These are phyloP conservation scores for Hydropotes inermis DNA, from an alignment of 2,113 vertebrate species.

Conservation along the genomic window DNA sequence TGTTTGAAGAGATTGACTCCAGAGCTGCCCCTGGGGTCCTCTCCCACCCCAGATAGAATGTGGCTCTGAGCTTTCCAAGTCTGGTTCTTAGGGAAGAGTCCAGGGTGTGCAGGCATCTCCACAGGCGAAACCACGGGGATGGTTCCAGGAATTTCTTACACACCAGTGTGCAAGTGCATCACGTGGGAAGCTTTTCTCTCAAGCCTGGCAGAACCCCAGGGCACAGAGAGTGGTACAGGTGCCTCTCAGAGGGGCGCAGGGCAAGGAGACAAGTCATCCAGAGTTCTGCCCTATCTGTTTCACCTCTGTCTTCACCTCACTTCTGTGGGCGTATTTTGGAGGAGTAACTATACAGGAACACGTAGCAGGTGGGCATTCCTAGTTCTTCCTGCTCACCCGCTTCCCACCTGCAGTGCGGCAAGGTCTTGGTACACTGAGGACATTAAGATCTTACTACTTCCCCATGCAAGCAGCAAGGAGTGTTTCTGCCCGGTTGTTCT, in stretches of 20 bases:
- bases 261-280: neutral
- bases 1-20: rapidly evolving
- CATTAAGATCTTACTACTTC: neutral
- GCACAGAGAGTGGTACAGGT: neutral
- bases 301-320: neutral
- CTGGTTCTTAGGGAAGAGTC: neutral
- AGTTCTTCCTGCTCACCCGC: too few relatives aligned
- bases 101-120: too few relatives aligned
- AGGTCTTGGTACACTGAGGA: neutral
- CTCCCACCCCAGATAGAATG: rapidly evolving
- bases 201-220: neutral
- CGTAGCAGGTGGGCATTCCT: rapidly evolving
- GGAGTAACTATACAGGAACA: too few relatives aligned
- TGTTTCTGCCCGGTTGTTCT: neutral
- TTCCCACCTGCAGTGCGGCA: rapidly evolving
- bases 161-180: too few relatives aligned
- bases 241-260: neutral
- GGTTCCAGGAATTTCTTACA: too few relatives aligned
- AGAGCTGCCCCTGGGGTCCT: rapidly evolving
- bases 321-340: neutral
- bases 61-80: neutral
- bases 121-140: rapidly evolving
- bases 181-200: neutral
- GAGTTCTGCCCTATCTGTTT: neutral
- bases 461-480: neutral